Percentiles rank a stretch among this genome's conserved stretches.
phyloP scores from a whole-genome alignment of 1,140 invertebrate species.

The Anthonomus grandis region DNA sequence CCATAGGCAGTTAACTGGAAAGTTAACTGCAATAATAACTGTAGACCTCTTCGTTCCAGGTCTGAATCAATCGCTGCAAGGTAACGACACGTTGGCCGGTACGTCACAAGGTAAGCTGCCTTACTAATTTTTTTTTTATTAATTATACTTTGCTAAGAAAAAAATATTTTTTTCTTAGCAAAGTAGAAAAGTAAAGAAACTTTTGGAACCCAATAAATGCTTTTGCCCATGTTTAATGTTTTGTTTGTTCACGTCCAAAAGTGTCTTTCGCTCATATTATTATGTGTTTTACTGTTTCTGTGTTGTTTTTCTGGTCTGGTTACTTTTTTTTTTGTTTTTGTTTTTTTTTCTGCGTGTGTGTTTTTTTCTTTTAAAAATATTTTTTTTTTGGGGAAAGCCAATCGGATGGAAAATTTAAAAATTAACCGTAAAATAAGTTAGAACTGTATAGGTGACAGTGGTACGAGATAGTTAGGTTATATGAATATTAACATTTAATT shows the following conservation, averaged over 20 bases:
- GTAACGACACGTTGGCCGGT: slow-evolving; percentile 68
- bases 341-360: slow-evolving; percentile 34
- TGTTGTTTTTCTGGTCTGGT: slow-evolving; percentile 26
- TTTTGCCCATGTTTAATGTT: too few relatives aligned
- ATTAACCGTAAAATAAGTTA: too few relatives aligned
- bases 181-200: neutral
- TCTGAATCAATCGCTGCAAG: slow-evolving; percentile 61
- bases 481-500: too few relatives aligned
- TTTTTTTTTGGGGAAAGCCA: slow-evolving; percentile 40
- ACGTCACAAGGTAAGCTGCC: slow-evolving; percentile 80
- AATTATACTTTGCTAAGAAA: neutral
- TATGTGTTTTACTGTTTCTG: slow-evolving; percentile 8
- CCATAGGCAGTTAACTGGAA: slow-evolving; percentile 36
- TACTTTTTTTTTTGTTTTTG: slow-evolving; percentile 15
- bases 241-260: slow-evolving; percentile 12
- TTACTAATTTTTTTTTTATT: slow-evolving; percentile 11
- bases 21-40: slow-evolving; percentile 38
- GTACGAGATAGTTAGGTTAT: too few relatives aligned
- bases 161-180: neutral
- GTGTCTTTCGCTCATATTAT: slow-evolving; percentile 12
- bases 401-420: too few relatives aligned
- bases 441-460: too few relatives aligned
- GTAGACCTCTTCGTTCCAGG: slow-evolving; percentile 52
- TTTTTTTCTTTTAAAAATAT: too few relatives aligned
- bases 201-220: too few relatives aligned